Base-by-base conservation (phyloP, 2,797 vertebrate genomes). In the Pangasius djambal region DNA sequence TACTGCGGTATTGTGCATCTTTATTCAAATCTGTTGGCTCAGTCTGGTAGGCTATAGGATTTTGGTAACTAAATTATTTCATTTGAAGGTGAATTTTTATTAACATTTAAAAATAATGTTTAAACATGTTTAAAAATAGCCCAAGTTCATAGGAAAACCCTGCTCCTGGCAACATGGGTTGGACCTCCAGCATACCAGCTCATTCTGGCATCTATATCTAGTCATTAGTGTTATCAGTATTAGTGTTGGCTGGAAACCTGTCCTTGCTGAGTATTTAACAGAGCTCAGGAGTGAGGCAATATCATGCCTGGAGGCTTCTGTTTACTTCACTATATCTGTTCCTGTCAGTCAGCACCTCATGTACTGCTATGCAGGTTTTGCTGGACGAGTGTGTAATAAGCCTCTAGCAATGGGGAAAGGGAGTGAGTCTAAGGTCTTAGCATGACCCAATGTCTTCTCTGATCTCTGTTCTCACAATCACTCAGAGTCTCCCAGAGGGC, bases 301-400 rank as follows among this genome's bases (percentile, higher is more conserved):
- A 79, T 57, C n/a, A 79, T 22, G 7, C 16, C 77, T 12, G 3
- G n/a, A 22, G n/a, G 52, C 1, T 22, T 79, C 52, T 59, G 16
- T 81, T 37, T 81, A 59, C 78, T 37, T 57, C 31, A 81, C 31
- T 34, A 57, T 81, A 57, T 81, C 78, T 59, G 78, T 59, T 81
- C 78, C 52, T 59, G 78, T 81, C 78, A 81, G 18, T 57, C n/a
- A 81, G 31, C 52, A 81, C 78, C 52, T 59, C 52, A 55, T 12
- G 31, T 10, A 34, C 9, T 22, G n/a, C 52, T 57, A 20, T 57
- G 52, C n/a, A 79, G 77, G 2, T 55, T 79, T 55, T 16, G 13
- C 75, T 78, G 48, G 48, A 31, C 13, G 12, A 78, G 15, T 48
- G 48, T 78, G 28, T 50, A 28, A 77, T 13, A 0, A 48, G 44